Conservation (phyloP, 1,140 invertebrate genomes). For the Diorhabda carinulata region DNA sequence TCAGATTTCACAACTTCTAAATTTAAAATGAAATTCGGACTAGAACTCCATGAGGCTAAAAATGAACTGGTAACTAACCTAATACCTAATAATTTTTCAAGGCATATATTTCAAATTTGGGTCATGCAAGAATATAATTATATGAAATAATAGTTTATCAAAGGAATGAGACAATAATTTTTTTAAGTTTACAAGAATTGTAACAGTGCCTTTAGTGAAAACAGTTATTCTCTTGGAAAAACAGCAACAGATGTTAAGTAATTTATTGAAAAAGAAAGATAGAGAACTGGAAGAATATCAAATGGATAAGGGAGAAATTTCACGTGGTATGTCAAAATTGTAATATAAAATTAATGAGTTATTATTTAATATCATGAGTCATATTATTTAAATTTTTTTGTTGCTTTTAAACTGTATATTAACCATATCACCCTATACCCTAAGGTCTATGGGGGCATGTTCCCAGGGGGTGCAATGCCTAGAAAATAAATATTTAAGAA, state of each 20-base stretch:
- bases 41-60: constrained; percentile 3
- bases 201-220: constrained; percentile 31
- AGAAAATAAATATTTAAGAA: no score
- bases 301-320: constrained; percentile 34
- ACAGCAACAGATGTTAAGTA: constrained; percentile 28
- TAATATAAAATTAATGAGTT: no score
- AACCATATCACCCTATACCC: no score
- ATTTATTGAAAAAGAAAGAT: constrained; percentile 34
- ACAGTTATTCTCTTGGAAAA: constrained; percentile 33
- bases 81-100: background rate
- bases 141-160: background rate
- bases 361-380: no score
- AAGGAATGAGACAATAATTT: background rate
- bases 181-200: constrained; percentile 30
- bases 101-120: background rate
- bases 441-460: no score
- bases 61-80: background rate
- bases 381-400: no score
- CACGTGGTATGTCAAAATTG: constrained; percentile 25
- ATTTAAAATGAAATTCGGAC: constrained; percentile 12
- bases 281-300: constrained; percentile 34
- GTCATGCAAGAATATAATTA: background rate
- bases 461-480: no score
- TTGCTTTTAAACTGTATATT: no score
- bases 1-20: background rate